phyloP scores from a whole-genome alignment of 2,888 invertebrate species.

The Alcis repandata region DNA sequence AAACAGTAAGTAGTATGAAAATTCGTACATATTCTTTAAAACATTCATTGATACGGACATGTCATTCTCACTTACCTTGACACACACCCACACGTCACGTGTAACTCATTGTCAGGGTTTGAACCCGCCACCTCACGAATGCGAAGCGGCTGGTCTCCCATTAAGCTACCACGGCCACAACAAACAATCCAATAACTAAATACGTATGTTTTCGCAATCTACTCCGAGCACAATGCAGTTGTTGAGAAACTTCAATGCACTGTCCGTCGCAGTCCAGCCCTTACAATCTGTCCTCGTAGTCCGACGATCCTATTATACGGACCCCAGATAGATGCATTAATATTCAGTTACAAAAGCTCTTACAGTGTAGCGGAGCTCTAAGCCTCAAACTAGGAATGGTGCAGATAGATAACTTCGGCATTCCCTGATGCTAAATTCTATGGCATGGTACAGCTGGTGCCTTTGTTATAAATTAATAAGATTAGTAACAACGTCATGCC shows the following conservation, averaged over 20 bases:
- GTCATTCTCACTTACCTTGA: no score
- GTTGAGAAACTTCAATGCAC: background rate
- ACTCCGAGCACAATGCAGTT: background rate
- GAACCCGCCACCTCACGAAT: no score
- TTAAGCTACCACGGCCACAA: no score
- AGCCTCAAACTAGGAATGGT: background rate
- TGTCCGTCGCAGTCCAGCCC: background rate
- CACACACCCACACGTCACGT: no score
- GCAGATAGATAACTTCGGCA: background rate
- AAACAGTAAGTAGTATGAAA: no score
- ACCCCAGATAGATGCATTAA: slow-evolving; percentile 50
- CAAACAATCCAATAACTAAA: background rate
- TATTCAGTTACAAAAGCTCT: slow-evolving; percentile 53
- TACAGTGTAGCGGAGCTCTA: slow-evolving; percentile 13
- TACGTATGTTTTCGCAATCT: background rate
- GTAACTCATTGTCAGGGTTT: no score
- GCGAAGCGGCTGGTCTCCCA: no score
- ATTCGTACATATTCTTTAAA: no score
- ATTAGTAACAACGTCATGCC: no score
- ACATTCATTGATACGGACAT: no score
- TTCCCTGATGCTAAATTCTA: background rate
- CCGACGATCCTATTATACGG: slow-evolving; percentile 14
- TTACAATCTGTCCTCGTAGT: background rate
- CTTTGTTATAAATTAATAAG: no score
- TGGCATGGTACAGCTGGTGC: no score